Conservation (phyloP, 2,888 invertebrate species). For the Scotopteryx bipunctaria region DNA sequence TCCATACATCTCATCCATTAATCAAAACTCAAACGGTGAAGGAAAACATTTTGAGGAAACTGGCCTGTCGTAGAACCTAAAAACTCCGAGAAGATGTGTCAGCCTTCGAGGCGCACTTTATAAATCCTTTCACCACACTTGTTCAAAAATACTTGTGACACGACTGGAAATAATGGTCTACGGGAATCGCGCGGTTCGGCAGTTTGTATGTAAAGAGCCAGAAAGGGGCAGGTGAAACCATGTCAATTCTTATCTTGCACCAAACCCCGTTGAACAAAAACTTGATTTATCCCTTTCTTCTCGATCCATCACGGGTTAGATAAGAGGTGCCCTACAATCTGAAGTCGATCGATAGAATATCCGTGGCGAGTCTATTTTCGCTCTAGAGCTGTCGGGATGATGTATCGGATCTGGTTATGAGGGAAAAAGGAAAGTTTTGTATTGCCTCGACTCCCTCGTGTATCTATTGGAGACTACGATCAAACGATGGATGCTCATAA, state of each 20-base stretch:
- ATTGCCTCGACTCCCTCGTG: slow-evolving; percentile 6
- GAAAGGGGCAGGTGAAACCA: slow-evolving; percentile 23
- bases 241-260: slow-evolving; percentile 36
- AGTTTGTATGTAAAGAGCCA: too few species aligned
- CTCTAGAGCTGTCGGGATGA: slow-evolving; percentile 28
- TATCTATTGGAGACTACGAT: not conserved
- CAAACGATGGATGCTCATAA: not conserved
- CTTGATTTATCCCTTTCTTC: slow-evolving; percentile 68
- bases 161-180: too few species aligned
- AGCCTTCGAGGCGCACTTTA: too few species aligned
- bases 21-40: too few species aligned
- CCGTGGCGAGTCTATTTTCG: slow-evolving; percentile 37
- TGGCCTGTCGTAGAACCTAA: too few species aligned
- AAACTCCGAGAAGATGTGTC: too few species aligned
- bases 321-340: slow-evolving; percentile 47
- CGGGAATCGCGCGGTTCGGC: too few species aligned
- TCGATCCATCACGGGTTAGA: slow-evolving; percentile 68
- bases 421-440: slow-evolving; percentile 21
- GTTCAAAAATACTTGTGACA: too few species aligned
- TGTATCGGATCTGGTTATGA: slow-evolving; percentile 22
- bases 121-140: too few species aligned
- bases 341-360: slow-evolving; percentile 46
- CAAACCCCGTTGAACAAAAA: slow-evolving; percentile 55
- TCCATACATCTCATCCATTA: too few species aligned
- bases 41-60: too few species aligned